phyloP scores from a whole-genome alignment of 2,797 vertebrate species.

The Eleutherodactylus coqui region DNA sequence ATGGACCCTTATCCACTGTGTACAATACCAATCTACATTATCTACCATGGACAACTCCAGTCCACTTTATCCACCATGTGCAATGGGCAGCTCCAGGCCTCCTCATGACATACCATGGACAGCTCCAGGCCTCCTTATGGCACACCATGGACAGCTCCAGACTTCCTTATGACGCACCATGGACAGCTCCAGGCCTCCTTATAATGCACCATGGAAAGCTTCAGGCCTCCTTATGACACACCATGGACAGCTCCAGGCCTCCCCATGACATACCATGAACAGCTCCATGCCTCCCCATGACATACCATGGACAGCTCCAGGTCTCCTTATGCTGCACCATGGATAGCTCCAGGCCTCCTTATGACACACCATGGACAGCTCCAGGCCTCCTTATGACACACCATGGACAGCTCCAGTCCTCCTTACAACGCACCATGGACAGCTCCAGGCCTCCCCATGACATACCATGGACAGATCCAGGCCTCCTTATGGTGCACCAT shows the following conservation, averaged over 20 bases:
- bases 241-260: background rate
- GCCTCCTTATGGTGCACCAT: background rate
- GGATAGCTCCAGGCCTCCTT: background rate
- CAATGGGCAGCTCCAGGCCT: background rate
- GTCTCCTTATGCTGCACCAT: background rate
- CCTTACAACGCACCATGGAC: background rate
- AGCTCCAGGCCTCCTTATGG: background rate
- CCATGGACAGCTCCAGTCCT: background rate
- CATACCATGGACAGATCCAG: background rate
- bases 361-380: background rate
- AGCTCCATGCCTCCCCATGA: background rate
- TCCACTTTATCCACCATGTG: background rate
- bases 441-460: background rate
- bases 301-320: background rate
- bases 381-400: background rate
- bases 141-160: background rate
- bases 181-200: background rate
- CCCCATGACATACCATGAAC: background rate
- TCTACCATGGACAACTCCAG: background rate
- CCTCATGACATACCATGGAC: background rate
- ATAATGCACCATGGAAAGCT: background rate
- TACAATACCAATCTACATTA: background rate
- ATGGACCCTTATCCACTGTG: background rate
- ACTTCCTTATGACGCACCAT: background rate
- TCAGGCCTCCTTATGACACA: background rate